These are phyloP conservation scores for Patella ulyssiponensis DNA, from an alignment of 2,888 invertebrate species.

Conservation along the genomic window DNA sequence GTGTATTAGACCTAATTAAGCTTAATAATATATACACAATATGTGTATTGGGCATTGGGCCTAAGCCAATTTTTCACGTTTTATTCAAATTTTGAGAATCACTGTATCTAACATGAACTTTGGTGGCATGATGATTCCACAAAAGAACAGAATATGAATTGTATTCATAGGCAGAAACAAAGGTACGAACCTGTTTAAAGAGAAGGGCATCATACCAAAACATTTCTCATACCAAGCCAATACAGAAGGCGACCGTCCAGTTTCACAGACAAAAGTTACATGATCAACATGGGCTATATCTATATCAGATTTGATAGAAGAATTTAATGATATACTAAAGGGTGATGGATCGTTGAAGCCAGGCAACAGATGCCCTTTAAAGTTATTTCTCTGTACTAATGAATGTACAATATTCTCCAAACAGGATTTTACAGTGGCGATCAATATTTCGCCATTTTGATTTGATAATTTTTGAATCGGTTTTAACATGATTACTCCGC, in stretches of 20 bases:
- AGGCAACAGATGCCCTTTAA: conserved; percentile 71
- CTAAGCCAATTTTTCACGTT: no score
- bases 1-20: no score
- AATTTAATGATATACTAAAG: neutral
- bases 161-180: no score
- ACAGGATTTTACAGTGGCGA: conserved; percentile 71
- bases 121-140: no score
- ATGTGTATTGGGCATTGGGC: no score
- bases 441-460: conserved; percentile 63
- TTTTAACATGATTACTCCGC: conserved; percentile 62
- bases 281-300: conserved; percentile 71
- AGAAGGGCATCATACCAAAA: conserved; percentile 73
- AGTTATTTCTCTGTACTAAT: conserved; percentile 70
- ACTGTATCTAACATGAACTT: no score
- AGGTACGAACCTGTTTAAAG: conserved; percentile 65
- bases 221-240: conserved; percentile 72
- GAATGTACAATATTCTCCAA: conserved; percentile 74
- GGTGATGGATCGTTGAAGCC: conserved; percentile 57
- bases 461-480: conserved; percentile 56
- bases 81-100: no score
- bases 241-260: conserved; percentile 65
- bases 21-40: no score
- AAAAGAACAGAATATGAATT: no score
- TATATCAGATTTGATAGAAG: neutral
- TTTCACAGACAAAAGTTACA: conserved; percentile 70